Evolutionary conservation across 2,888 invertebrate species (phyloP), one percentile per base, ranked within the genome.

Genomic region (Camponotus fellah): DNA sequence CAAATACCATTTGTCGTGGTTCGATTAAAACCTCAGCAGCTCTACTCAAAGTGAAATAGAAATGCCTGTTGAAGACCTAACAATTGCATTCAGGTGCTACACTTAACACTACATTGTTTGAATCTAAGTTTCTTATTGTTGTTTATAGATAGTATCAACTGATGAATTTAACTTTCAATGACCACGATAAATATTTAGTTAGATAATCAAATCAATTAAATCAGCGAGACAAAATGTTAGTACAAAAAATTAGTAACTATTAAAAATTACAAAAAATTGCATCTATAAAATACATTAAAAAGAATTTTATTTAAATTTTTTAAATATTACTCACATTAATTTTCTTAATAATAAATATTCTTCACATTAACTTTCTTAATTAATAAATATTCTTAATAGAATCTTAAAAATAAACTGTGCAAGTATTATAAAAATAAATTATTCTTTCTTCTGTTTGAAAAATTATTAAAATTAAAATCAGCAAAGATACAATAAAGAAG

Each of bases 41-140:
- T 68, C 56, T 17, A 68, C 68, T 77, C 68, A 77, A 77, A 77
- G 43, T 43, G 32, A 77, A 68, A 77, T 68, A 37, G 40, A 32
- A 68, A 58, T 77, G n/a, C 53, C 37, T 40, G n/a, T 12, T 40
- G 40, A 40, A 62, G 26, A 40, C 9, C 34, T 21, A 3, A 1
- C 62, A 3, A 64, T 14, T 14, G 32, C 26, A 49, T 14, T 40
- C 26, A 32, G 8, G 49, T 49, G 14, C n/a, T 4, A 37, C 60
- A n/a, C 26, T 14, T 77, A 76, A 40, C 10, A 6, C 12, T 60
- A 14, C 49, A 21, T 26, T 6, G 53, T 53, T 65, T 40, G 17
- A 76, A 12, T 14, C 34, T 58, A 2, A 26, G 5, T 46, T 64
- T 21, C 34, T 17, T 56, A 17, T 17, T 10, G 12, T 37, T 71